Evolutionary conservation across 1,140 invertebrate species (phyloP).

Genomic region (Ladona fulva): DNA sequence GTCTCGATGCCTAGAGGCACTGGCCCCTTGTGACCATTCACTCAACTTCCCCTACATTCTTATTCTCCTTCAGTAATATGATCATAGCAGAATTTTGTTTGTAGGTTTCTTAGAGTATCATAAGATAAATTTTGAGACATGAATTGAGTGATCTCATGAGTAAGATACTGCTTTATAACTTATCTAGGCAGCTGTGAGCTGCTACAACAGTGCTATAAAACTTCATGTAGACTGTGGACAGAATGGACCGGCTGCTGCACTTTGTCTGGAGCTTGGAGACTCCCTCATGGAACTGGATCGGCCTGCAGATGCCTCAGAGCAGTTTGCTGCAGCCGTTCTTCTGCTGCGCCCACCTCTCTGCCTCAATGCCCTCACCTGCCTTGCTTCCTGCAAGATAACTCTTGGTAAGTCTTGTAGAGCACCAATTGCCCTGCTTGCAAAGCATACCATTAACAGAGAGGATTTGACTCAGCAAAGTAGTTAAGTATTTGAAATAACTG

Average conservation of each 20-base stretch:
- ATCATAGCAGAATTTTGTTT: too few relatives aligned
- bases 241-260: background rate
- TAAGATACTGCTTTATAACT: background rate
- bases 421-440: too few relatives aligned
- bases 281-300: background rate
- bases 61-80: too few relatives aligned
- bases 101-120: too few relatives aligned
- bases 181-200: background rate
- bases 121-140: too few relatives aligned
- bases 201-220: background rate
- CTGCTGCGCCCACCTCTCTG: background rate
- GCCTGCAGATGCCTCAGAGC: background rate
- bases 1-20: too few relatives aligned
- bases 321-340: background rate
- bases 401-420: background rate
- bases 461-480: too few relatives aligned
- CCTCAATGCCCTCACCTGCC: background rate
- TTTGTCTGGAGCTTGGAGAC: background rate
- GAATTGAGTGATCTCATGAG: too few relatives aligned
- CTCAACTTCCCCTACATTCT: too few relatives aligned
- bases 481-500: too few relatives aligned
- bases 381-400: background rate
- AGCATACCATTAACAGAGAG: too few relatives aligned
- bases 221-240: background rate
- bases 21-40: too few relatives aligned